phyloP scores from a whole-genome alignment of 2,113 vertebrate species.

The Paraplagusia blochii region DNA sequence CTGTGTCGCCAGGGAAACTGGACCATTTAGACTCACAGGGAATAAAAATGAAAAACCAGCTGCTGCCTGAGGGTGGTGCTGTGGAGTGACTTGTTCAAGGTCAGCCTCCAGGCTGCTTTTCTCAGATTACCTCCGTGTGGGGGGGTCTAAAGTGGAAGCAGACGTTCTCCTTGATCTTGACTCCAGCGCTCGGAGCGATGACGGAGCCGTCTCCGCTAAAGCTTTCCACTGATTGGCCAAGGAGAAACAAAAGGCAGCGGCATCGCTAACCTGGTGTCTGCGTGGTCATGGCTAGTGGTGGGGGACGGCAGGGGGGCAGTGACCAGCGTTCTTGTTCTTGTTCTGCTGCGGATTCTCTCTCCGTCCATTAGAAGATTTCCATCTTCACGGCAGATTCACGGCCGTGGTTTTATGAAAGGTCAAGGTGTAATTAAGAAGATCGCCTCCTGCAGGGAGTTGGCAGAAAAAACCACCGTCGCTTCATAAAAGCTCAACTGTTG shows the following conservation, averaged over 20 bases:
- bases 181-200: conserved; percentile 58
- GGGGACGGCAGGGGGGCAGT: too few species aligned
- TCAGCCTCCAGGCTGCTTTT: conserved; percentile 54
- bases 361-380: conserved; percentile 71
- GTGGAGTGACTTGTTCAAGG: conserved; percentile 59
- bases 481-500: conserved; percentile 55
- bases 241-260: conserved; percentile 44
- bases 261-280: too few species aligned
- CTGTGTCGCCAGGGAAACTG: too few species aligned
- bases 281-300: too few species aligned
- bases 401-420: conserved; percentile 71
- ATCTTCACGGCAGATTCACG: conserved; percentile 52
- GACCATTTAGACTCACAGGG: too few species aligned
- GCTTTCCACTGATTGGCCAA: conserved; percentile 41
- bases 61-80: conserved; percentile 39
- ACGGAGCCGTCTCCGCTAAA: conserved; percentile 23
- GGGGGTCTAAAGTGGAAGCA: conserved; percentile 20
- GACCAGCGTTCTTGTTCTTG: conserved; percentile 33
- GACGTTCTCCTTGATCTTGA: conserved; percentile 39
- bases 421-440: conserved; percentile 63
- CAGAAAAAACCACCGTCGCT: conserved; percentile 52
- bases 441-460: conserved; percentile 32
- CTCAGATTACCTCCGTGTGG: conserved; percentile 56
- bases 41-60: conserved; percentile 34
- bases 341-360: conserved; percentile 38